phyloP scores from a whole-genome alignment of 2,113 vertebrate genomes.

The Microcebus ravelobensis region DNA sequence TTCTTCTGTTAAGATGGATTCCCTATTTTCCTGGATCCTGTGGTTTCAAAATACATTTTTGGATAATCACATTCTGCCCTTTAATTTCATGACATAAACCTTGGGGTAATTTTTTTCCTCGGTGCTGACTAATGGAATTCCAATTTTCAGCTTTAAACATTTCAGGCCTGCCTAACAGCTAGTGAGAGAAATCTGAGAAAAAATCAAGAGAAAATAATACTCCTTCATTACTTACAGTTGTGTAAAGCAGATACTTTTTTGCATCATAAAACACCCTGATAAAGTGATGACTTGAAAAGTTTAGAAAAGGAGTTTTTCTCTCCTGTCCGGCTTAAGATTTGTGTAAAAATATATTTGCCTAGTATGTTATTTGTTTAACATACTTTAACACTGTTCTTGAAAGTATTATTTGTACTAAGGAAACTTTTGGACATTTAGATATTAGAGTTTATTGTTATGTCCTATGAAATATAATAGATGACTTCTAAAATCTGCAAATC shows the following conservation, averaged over 20 bases:
- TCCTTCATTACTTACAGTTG: not conserved
- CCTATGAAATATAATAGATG: not conserved
- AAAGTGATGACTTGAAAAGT: not conserved
- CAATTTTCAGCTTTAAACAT: not conserved
- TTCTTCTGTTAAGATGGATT: not conserved
- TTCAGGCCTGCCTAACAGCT: not conserved
- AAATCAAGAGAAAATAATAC: not conserved
- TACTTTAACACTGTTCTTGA: not conserved
- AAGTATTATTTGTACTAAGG: not conserved
- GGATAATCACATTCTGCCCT: not conserved
- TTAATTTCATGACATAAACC: not conserved
- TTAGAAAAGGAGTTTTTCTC: not conserved
- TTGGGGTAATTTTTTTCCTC: not conserved
- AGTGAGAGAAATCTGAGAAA: conserved; percentile 23
- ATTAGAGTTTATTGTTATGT: not conserved
- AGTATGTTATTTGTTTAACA: not conserved
- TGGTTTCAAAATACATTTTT: conserved; percentile 5
- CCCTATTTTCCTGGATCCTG: not conserved
- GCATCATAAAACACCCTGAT: not conserved
- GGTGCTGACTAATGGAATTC: conserved; percentile 1
- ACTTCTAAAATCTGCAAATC: not conserved
- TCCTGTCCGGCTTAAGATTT: not conserved
- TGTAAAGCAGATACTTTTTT: not conserved
- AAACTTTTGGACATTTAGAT: not conserved
- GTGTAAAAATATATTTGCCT: not conserved